These are phyloP conservation scores for Laupala kohalensis DNA, from an alignment of 1,140 invertebrate genomes.

Conservation along the genomic window DNA sequence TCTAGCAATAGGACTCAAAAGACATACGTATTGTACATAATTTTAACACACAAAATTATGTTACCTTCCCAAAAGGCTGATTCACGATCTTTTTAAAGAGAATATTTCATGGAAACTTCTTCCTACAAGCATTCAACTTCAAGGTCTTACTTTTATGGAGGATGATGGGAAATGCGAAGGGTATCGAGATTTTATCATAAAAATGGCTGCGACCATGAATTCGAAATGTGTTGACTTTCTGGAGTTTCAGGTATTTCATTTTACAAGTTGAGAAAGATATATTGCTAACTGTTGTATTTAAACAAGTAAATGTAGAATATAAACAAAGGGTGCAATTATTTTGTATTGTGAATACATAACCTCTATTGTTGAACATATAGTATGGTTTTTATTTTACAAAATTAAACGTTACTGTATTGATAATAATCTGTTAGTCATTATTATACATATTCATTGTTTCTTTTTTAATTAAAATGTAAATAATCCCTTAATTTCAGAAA, in stretches of 20 bases:
- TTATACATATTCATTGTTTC: no score
- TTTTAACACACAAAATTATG: neutral
- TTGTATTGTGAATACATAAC: no score
- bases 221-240: conserved; percentile 10
- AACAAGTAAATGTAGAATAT: no score
- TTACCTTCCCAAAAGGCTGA: conserved; percentile 1
- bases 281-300: no score
- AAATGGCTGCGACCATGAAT: conserved; percentile 10
- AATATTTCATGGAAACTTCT: conserved; percentile 11
- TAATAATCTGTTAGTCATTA: no score
- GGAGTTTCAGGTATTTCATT: conserved; percentile 11
- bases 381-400: no score
- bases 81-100: conserved; percentile 5
- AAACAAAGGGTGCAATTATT: no score
- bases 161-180: conserved; percentile 6
- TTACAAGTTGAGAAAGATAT: no score
- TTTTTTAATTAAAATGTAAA: no score
- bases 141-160: conserved; percentile 3
- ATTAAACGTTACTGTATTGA: no score
- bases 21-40: neutral
- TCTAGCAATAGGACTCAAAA: neutral
- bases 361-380: no score
- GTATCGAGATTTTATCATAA: neutral
- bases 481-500: no score
- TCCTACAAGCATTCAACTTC: conserved; percentile 6